Base-by-base conservation (phyloP, 2,797 vertebrate genomes). In the Carduelis carduelis region DNA sequence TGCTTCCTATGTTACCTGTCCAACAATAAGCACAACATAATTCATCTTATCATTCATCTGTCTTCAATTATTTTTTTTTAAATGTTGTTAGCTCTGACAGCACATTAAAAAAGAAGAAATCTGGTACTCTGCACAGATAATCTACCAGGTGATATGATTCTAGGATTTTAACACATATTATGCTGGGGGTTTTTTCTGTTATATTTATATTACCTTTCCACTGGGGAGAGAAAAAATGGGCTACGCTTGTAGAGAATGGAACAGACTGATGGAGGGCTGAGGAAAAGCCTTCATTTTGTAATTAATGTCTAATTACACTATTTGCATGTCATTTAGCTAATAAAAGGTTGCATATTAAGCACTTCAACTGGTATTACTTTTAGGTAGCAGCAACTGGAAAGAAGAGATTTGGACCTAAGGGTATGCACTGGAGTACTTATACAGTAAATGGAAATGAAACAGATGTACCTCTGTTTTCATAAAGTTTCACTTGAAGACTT, bases 401-500 rank as follows among this genome's bases (percentile, higher is more conserved):
- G 35, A 84, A 89, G 44, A 1, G 4, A 79, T 96, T 81, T 53
- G 28, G 8, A 84, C 30, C n/a, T 60, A 92, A 79, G 13, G 2
- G 3, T 53, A 39, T 44, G 22, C 13, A 77, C 49, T 28, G 77
- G 20, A 61, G 3, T 50, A 76, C 49, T 26, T 52, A 68, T 28
- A 43, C 5, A 57, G 32, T 35, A 81, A 85, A 69, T 76, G 50
- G 88, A 89, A 91, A 61, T 80, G 21, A 96, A 96, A 94, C 35
- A 95, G 57, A 72, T 83, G 15, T 28, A 90, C 61, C 27, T 93
- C 79, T 66, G 53, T 92, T 96, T 89, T 78, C 43, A 88, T 68
- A 66, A 94, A 75, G 7, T 10, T 66, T 78, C 83, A 21, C 34
- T 94, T 96, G 87, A 95, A 78, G 24, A 7, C 14, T 46, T 95